Evolutionary conservation across 1,140 invertebrate genomes (phyloP).

Genomic region (Hormaphis cornu): DNA sequence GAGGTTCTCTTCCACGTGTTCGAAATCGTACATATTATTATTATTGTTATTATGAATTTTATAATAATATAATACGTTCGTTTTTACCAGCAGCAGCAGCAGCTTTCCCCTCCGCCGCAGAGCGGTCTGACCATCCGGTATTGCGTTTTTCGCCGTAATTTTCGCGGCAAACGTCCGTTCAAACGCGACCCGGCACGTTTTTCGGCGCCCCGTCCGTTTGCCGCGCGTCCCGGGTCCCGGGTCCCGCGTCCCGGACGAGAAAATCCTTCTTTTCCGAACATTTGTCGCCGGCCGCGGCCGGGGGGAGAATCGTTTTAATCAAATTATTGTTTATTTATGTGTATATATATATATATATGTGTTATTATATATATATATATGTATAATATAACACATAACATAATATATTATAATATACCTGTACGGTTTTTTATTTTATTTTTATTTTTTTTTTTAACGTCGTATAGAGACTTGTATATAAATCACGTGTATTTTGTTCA

Average conservation of each 20-base stretch:
- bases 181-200: background rate
- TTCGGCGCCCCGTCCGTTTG: background rate
- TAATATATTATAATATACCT: too few species aligned
- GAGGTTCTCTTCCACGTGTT: too few species aligned
- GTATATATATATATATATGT: background rate
- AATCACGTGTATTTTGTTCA: constrained; percentile 32
- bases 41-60: too few species aligned
- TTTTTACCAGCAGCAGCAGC: too few species aligned
- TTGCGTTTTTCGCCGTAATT: background rate
- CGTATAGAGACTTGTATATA: constrained; percentile 29
- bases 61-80: too few species aligned
- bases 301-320: constrained; percentile 14
- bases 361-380: background rate
- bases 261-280: constrained; percentile 8
- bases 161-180: background rate
- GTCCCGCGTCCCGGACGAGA: background rate
- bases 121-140: constrained; percentile 18
- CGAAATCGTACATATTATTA: too few species aligned
- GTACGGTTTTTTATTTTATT: too few species aligned
- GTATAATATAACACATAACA: too few species aligned
- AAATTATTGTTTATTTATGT: constrained; percentile 27
- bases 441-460: constrained; percentile 19
- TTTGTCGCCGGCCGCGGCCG: constrained; percentile 1
- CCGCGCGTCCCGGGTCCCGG: background rate
- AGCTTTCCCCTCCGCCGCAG: background rate